These are phyloP conservation scores for Axea sp. DNA, from an alignment of 2,888 invertebrate genomes.

Conservation along the genomic window DNA sequence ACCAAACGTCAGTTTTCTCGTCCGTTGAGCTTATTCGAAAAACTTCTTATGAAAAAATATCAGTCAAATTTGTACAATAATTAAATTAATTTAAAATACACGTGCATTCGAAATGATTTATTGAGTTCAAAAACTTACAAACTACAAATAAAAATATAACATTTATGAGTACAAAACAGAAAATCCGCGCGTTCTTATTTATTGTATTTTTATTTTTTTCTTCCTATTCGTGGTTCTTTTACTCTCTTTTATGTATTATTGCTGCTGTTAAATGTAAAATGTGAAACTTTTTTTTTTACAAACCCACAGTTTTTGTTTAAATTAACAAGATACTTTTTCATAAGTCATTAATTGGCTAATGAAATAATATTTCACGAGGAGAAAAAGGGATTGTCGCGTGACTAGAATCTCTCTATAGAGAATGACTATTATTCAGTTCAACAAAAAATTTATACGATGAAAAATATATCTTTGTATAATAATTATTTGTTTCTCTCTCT, in stretches of 20 bases:
- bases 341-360: slow-evolving; percentile 40
- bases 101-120: slow-evolving; percentile 48
- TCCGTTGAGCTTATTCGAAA: slow-evolving; percentile 56
- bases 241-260: slow-evolving; percentile 35
- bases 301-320: slow-evolving; percentile 28
- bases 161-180: slow-evolving; percentile 56
- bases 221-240: slow-evolving; percentile 3
- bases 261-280: slow-evolving; percentile 48
- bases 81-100: slow-evolving; percentile 55
- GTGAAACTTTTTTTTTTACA: slow-evolving; percentile 46
- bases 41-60: slow-evolving; percentile 56
- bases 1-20: slow-evolving; percentile 59
- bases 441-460: slow-evolving; percentile 48
- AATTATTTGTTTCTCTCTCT: slow-evolving; percentile 44
- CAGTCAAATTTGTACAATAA: slow-evolving; percentile 59
- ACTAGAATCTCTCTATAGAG: slow-evolving; percentile 59
- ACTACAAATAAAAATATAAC: slow-evolving; percentile 53
- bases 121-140: slow-evolving; percentile 43
- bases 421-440: slow-evolving; percentile 51
- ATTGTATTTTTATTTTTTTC: slow-evolving; percentile 9
- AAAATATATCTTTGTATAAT: slow-evolving; percentile 60
- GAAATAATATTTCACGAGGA: slow-evolving; percentile 46
- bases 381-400: slow-evolving; percentile 60
- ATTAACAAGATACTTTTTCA: slow-evolving; percentile 53
- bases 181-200: slow-evolving; percentile 42